Conservation (phyloP, 2,113 vertebrate genomes). For the Brachypodius melanocephalos region DNA sequence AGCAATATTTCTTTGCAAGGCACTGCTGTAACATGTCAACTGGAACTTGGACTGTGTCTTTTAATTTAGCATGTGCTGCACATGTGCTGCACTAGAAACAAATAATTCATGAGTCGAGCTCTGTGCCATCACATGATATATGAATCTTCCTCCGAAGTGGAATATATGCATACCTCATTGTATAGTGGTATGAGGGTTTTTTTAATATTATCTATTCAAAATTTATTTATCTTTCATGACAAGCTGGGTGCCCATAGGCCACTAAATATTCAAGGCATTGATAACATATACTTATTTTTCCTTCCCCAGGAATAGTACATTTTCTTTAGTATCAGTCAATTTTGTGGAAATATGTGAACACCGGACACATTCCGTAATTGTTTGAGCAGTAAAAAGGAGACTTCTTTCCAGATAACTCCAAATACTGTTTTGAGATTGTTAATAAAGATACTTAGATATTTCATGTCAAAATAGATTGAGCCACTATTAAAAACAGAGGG, state of each 20-base stretch:
- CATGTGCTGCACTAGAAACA: not conserved
- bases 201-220: not conserved
- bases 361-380: accelerated
- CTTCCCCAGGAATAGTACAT: not conserved
- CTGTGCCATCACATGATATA: not conserved
- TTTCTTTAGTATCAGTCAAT: not conserved
- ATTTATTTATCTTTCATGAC: not conserved
- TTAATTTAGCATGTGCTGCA: conserved; percentile 1
- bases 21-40: not conserved
- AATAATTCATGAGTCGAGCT: conserved; percentile 14
- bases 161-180: not conserved
- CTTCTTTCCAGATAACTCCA: not conserved
- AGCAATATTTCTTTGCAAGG: not conserved
- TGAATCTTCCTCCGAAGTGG: not conserved
- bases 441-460: not conserved
- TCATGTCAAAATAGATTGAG: not conserved
- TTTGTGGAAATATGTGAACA: not conserved
- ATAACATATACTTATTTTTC: not conserved
- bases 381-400: not conserved
- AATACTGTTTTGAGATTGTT: not conserved
- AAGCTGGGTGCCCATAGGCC: not conserved
- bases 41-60: not conserved
- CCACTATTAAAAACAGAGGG: not conserved
- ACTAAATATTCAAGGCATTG: not conserved
- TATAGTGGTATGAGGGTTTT: not conserved